A percentile compares a stretch with the other conserved stretches of the same genome.
Evolutionary conservation across 1,140 invertebrate species (phyloP).

Genomic region (Saxidomus purpurata): DNA sequence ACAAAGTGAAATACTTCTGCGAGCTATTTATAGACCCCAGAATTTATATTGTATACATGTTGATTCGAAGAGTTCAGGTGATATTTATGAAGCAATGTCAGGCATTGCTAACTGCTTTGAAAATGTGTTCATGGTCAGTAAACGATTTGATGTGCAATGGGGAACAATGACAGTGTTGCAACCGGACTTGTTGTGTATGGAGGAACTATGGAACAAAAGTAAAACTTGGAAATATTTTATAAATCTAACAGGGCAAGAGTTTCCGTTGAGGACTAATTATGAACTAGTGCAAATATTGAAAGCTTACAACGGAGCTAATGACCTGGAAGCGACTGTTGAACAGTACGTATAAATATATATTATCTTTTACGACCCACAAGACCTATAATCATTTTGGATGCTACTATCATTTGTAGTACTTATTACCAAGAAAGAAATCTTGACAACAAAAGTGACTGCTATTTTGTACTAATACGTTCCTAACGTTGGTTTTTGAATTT

Average conservation of each 20-base stretch:
- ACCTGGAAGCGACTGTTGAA: constrained; percentile 72
- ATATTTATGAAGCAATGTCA: constrained; percentile 61
- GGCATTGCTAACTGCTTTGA: constrained; percentile 76
- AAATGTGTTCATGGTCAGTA: constrained; percentile 78
- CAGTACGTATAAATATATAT: too few species aligned
- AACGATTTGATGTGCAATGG: constrained; percentile 72
- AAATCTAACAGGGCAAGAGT: constrained; percentile 83
- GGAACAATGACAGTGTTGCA: constrained; percentile 74
- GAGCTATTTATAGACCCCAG: constrained; percentile 83
- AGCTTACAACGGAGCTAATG: constrained; percentile 80
- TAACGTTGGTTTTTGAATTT: too few species aligned
- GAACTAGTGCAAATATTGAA: constrained; percentile 81
- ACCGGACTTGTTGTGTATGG: constrained; percentile 81
- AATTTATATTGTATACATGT: constrained; percentile 85
- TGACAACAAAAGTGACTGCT: too few species aligned
- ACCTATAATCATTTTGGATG: too few species aligned
- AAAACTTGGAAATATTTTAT: constrained; percentile 83
- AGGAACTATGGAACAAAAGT: constrained; percentile 73
- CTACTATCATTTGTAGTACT: too few species aligned
- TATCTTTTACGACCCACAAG: too few species aligned
- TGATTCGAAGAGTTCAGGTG: constrained; percentile 74
- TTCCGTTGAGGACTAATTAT: constrained; percentile 43
- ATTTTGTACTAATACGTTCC: too few species aligned
- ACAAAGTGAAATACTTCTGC: constrained; percentile 80
- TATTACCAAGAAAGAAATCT: too few species aligned